Conservation (phyloP, 2,888 invertebrate species). For the Habroteleia sp. region DNA sequence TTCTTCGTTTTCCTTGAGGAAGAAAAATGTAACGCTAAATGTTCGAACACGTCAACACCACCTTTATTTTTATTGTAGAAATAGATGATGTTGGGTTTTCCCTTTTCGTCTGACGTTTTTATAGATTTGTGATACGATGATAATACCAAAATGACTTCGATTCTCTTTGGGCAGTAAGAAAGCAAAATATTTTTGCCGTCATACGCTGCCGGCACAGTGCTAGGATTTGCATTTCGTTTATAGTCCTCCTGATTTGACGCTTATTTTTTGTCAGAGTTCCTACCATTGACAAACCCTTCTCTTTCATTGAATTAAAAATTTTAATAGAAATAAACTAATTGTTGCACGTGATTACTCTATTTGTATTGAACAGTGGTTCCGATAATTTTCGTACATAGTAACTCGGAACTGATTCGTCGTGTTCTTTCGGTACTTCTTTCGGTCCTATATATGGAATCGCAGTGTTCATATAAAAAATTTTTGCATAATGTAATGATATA, state of each 20-base stretch:
- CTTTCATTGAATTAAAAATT: slow-evolving; percentile 14
- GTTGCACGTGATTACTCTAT: slow-evolving; percentile 15
- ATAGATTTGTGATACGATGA: slow-evolving; percentile 13
- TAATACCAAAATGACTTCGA: slow-evolving; percentile 15
- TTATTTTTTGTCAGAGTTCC: slow-evolving; percentile 33
- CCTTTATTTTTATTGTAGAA: no score
- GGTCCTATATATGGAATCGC: slow-evolving; percentile 26
- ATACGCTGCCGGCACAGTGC: not conserved
- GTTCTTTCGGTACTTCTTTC: not conserved
- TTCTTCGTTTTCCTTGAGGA: no score
- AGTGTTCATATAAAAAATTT: slow-evolving; percentile 28
- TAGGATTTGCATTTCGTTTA: not conserved
- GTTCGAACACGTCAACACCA: no score
- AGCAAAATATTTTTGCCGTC: slow-evolving; percentile 10
- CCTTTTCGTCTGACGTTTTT: no score
- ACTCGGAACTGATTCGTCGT: slow-evolving; percentile 14
- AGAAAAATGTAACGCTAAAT: no score
- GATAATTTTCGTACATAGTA: slow-evolving; percentile 32
- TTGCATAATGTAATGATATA: slow-evolving; percentile 27
- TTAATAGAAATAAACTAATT: slow-evolving; percentile 35
- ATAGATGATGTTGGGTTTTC: no score
- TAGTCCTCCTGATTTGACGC: slow-evolving; percentile 14
- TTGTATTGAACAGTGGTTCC: slow-evolving; percentile 27
- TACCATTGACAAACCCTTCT: slow-evolving; percentile 10
- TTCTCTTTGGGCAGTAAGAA: slow-evolving; percentile 23